phyloP scores from a whole-genome alignment of 2,113 vertebrate species.

The Seriola dumerili region DNA sequence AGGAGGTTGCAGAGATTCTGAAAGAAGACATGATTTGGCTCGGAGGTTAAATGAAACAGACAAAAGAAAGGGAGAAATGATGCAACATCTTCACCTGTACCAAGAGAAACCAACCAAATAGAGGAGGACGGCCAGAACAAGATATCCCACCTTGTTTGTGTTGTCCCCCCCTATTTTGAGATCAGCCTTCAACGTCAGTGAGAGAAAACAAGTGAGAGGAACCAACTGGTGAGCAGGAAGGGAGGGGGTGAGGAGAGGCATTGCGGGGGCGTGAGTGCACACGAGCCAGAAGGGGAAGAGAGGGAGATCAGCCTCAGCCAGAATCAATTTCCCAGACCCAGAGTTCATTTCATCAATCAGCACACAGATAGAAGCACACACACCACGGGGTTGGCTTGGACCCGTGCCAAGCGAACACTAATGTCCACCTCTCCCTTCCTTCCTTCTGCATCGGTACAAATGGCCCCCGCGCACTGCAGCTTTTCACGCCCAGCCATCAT shows the following conservation, averaged over 20 bases:
- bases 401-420: conserved; percentile 59
- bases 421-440: conserved; percentile 71
- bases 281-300: conserved; percentile 29
- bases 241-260: conserved; percentile 3
- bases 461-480: conserved; percentile 59
- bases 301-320: conserved; percentile 71
- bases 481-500: conserved; percentile 55
- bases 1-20: conserved; percentile 43
- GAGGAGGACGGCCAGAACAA: conserved; percentile 43
- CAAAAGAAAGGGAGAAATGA: conserved; percentile 35
- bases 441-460: conserved; percentile 63
- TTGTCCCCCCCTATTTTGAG: conserved; percentile 22
- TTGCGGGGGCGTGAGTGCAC: conserved; percentile 18
- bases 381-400: conserved; percentile 57
- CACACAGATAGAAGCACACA: conserved; percentile 74
- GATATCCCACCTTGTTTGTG: conserved; percentile 44
- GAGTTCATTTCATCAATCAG: conserved; percentile 85
- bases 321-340: conserved; percentile 80
- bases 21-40: conserved; percentile 57
- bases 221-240: conserved; percentile 36
- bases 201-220: conserved; percentile 41
- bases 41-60: conserved; percentile 43
- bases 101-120: conserved; percentile 30
- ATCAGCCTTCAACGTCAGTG: conserved; percentile 32
- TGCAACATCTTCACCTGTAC: conserved; percentile 48